A percentile compares a stretch with the other conserved stretches of the same genome.
These are phyloP conservation scores for Diploscapter pachys DNA, from an alignment of 1,140 invertebrate species.

Conservation along the genomic window DNA sequence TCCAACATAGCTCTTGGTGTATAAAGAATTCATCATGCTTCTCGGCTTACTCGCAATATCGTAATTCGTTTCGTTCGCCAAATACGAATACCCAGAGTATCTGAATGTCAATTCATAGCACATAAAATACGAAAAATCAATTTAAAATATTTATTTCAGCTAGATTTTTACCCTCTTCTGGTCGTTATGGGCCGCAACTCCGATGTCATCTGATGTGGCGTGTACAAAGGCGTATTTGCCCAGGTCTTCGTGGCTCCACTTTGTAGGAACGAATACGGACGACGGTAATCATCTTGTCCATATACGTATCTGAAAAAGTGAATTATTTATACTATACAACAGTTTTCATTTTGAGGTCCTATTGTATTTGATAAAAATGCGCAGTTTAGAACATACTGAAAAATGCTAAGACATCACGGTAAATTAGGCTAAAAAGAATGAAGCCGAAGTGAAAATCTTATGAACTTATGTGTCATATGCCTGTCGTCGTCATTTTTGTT, in stretches of 20 bases:
- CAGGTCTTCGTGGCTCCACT: constrained; percentile 7
- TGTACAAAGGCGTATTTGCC: constrained; percentile 36
- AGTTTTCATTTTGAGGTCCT: not conserved
- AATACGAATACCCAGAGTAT: constrained; percentile 38
- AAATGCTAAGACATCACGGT: too few relatives aligned
- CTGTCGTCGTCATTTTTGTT: too few relatives aligned
- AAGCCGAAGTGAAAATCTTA: too few relatives aligned
- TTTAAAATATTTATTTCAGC: not conserved
- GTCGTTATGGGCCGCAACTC: constrained; percentile 37
- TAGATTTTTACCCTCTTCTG: constrained; percentile 20
- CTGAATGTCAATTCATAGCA: not conserved
- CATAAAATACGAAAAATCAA: not conserved
- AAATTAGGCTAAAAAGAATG: too few relatives aligned
- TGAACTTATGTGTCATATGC: too few relatives aligned
- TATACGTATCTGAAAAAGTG: constrained; percentile 36
- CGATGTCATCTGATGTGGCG: constrained; percentile 38
- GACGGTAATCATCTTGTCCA: constrained; percentile 31
- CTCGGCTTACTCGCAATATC: constrained; percentile 35
- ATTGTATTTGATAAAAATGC: not conserved
- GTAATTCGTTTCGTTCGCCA: constrained; percentile 36
- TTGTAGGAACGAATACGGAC: constrained; percentile 32
- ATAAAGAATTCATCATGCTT: constrained; percentile 25
- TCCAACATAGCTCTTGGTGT: constrained; percentile 30
- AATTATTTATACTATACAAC: too few relatives aligned
- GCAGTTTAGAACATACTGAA: too few relatives aligned